A percentile compares a stretch with the other conserved stretches of the same genome.
Conservation (phyloP, 35 echinoderm and acorn worm genomes). For the Apostichopus californicus region DNA sequence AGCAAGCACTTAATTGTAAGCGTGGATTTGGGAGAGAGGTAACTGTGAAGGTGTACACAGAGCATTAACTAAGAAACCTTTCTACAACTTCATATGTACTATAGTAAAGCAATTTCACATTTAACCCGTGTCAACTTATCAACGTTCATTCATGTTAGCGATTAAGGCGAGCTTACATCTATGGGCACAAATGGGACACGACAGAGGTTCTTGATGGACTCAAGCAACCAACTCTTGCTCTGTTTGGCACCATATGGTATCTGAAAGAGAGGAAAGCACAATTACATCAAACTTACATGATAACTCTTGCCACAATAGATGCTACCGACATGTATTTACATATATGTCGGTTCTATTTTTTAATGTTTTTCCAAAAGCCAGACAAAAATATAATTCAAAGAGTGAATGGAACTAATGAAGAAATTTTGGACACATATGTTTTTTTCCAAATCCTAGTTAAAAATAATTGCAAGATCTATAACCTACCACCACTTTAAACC, state of each 20-base stretch:
- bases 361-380: too few species aligned
- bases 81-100: too few species aligned
- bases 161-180: constrained; percentile 26
- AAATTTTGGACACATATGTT: too few species aligned
- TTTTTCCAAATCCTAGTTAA: too few species aligned
- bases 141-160: too few species aligned
- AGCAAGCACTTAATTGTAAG: too few species aligned
- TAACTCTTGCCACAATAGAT: not conserved
- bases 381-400: too few species aligned
- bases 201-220: constrained; percentile 46
- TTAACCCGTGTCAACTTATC: not conserved
- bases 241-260: constrained; percentile 59
- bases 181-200: constrained; percentile 39
- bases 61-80: too few species aligned
- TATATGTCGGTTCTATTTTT: too few species aligned
- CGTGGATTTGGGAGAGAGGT: too few species aligned
- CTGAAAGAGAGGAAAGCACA: not conserved
- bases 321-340: not conserved
- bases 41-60: too few species aligned
- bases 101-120: not conserved
- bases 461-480: not conserved
- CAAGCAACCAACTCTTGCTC: constrained; percentile 41
- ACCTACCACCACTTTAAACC: constrained; percentile 12
- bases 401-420: too few species aligned
- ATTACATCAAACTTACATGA: not conserved